Evolutionary conservation across 2,113 vertebrate species (phyloP), one percentile per base, ranked within the genome.

Genomic region (Leuciscus idus): DNA sequence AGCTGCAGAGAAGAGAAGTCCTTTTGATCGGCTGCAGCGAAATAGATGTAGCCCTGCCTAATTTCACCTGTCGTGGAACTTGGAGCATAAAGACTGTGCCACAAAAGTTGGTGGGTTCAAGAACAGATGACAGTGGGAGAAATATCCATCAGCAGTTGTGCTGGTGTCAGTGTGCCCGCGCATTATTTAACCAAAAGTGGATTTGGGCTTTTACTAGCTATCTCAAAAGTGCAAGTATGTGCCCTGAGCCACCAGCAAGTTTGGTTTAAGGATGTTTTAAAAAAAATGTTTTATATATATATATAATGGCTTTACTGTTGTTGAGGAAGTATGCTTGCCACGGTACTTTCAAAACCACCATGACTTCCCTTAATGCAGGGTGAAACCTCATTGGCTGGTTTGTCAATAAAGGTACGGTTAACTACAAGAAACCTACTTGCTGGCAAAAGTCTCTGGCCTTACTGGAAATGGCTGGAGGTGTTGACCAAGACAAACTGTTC

Each of bases 1-100:
- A 91, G 90, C 89, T 92, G 90, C 85, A 66, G 73, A 88, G 82
- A 90, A 86, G 76, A 78, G 90, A 87, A 85, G 82, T 72, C 68
- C 87, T 87, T 88, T 89, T 89, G 83, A 89, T 86, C 74, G 64
- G 66, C 81, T 79, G 59, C 76, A 81, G 86, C 68, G 36, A 61
- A 66, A n/a, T 39, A 52, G 70, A 61, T 50, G 75, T 39, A 46
- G 81, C 48, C 52, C 78, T 61, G 28, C 36, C 74, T 59, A 79
- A 80, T 87, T 88, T 88, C 89, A 88, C 85, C 85, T 87, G 87
- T 85, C 21, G 70, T 85, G 84, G 46, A 62, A 78, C 59, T 66
- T 50, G 15, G 52, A 43, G 83, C 64, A 80, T 82, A 82, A 82
- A 85, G 68, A 81, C 39, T 39, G 6, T 2, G 7, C 61, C 66